phyloP scores from a whole-genome alignment of 2,797 vertebrate genomes.

The Nothura maculosa region DNA sequence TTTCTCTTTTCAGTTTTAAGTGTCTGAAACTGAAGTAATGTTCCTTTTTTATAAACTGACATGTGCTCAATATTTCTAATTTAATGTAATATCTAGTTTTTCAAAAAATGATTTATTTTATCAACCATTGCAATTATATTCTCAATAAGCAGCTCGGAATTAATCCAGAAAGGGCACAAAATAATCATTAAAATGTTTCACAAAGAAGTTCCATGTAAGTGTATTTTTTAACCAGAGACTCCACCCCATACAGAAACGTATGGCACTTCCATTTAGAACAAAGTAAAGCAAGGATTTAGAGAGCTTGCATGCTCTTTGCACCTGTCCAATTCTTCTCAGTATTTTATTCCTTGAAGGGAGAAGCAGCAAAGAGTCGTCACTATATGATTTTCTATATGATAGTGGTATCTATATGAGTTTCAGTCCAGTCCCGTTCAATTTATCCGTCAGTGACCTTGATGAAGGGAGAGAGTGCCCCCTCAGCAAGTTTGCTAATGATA shows the following conservation, averaged over 20 bases:
- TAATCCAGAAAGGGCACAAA: background rate
- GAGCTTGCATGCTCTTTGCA: background rate
- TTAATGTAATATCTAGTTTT: background rate
- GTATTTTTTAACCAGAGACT: background rate
- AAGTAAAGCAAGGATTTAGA: background rate
- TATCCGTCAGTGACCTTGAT: too few relatives aligned
- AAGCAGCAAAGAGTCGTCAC: background rate
- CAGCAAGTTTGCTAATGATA: too few relatives aligned
- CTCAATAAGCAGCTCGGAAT: background rate
- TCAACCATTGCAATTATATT: background rate
- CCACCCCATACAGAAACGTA: background rate
- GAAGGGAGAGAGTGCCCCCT: too few relatives aligned
- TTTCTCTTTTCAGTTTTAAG: background rate
- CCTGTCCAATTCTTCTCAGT: background rate
- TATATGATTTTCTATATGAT: too few relatives aligned
- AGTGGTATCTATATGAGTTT: too few relatives aligned
- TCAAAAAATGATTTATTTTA: background rate
- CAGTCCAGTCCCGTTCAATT: too few relatives aligned
- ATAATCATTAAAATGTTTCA: background rate
- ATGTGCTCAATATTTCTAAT: slow-evolving; percentile 14
- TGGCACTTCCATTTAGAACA: fast-evolving
- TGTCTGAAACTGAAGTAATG: background rate
- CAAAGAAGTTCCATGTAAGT: background rate
- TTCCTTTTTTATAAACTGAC: background rate
- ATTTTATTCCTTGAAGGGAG: background rate